phyloP scores from a whole-genome alignment of 2,113 vertebrate species.

The Cygnus buccinator region DNA sequence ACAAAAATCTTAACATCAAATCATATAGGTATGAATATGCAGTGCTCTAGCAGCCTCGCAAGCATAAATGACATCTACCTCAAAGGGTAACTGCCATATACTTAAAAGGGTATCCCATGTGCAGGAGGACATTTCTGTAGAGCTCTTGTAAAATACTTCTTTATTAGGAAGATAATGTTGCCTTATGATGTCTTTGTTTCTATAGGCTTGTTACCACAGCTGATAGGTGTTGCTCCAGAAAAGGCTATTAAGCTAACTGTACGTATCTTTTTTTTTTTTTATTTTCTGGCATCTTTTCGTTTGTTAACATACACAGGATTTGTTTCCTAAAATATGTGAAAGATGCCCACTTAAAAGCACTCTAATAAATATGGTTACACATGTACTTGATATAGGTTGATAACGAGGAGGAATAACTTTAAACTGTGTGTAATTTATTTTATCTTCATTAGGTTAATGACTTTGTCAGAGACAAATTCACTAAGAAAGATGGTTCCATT shows the following conservation, averaged over 20 bases:
- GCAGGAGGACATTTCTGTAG: slow-evolving; percentile 1
- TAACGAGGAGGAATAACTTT: neutral
- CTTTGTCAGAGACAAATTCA: slow-evolving; percentile 97
- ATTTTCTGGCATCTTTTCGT: neutral
- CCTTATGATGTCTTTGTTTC: slow-evolving; percentile 66
- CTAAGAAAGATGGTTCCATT: slow-evolving; percentile 85
- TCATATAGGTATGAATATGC: neutral
- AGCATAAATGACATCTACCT: neutral
- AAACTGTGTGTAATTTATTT: slow-evolving; percentile 52
- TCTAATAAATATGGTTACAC: slow-evolving; percentile 27
- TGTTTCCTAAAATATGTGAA: slow-evolving; percentile 51
- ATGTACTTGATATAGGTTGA: slow-evolving; percentile 20
- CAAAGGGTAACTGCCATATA: neutral
- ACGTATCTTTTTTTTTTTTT: slow-evolving; percentile 77
- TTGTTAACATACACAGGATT: slow-evolving; percentile 25
- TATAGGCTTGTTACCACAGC: slow-evolving; percentile 94
- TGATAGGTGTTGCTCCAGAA: slow-evolving; percentile 96
- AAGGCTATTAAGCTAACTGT: slow-evolving; percentile 98
- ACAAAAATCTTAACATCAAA: neutral
- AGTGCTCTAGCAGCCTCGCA: neutral
- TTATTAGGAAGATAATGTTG: slow-evolving; percentile 55
- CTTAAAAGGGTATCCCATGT: neutral
- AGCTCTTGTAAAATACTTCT: slow-evolving; percentile 7
- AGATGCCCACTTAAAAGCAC: slow-evolving; percentile 41
- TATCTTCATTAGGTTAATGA: slow-evolving; percentile 89